A percentile compares a stretch with the other conserved stretches of the same genome.
These are phyloP conservation scores for Beroe ovata DNA, from an alignment of 37 sponge, comb jelly and placozoan genomes.

Conservation along the genomic window DNA sequence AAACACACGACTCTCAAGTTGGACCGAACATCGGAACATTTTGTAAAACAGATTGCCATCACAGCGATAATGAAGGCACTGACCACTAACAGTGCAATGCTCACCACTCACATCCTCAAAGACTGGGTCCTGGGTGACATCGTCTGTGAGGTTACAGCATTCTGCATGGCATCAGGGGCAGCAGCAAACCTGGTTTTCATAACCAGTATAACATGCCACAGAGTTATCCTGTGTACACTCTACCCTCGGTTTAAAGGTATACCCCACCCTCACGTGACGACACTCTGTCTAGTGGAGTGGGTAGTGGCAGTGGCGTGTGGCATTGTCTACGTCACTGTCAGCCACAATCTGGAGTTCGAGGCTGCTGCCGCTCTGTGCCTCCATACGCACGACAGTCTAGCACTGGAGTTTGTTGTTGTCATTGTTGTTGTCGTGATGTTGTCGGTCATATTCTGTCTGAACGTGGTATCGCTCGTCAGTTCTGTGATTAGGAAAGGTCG, in stretches of 20 bases:
- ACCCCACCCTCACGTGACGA: background rate
- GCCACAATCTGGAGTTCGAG: background rate
- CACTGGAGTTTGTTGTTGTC: background rate
- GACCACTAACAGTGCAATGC: background rate
- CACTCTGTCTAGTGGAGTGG: background rate
- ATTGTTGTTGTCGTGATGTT: background rate
- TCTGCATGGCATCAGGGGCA: background rate
- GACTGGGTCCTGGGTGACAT: background rate
- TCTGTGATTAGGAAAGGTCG: background rate
- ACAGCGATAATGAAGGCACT: background rate
- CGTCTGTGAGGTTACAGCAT: background rate
- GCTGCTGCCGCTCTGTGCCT: background rate
- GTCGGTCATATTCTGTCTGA: background rate
- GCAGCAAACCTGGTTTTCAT: background rate
- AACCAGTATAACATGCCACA: background rate
- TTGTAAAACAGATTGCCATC: constrained; percentile 16
- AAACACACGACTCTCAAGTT: background rate
- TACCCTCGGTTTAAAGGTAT: background rate
- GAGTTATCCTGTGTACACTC: background rate
- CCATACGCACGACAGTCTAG: background rate
- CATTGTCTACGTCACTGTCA: background rate
- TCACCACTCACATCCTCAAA: background rate
- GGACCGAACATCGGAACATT: background rate
- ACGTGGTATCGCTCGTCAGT: background rate
- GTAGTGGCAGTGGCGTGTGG: background rate